Base-by-base conservation (phyloP, 1,140 invertebrate species). In the Ceratina calcarata region DNA sequence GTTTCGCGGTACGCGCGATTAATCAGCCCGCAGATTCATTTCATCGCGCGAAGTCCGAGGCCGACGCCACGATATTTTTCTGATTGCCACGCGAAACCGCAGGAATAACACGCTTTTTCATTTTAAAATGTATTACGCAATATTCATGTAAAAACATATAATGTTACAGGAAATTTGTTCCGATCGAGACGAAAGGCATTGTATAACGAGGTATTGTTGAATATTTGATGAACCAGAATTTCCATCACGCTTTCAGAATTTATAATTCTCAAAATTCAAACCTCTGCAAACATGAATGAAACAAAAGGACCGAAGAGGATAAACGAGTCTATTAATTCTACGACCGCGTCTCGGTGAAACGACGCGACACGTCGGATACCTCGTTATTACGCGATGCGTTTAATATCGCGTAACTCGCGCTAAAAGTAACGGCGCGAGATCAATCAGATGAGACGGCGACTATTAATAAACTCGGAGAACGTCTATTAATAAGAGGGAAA, bases 401-500 rank as follows among this genome's bases (percentile, higher is more conserved):
- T 62, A 62, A 62, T 15, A 32, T 64, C 22, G 24, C 51, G 57
- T 71, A 45, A 71, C 15, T 10, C 69, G 32, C 69, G 55, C 15
- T 61, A 49, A 72, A 72, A 64, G 70, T 72, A 72, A 78, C 69
- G 37, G 10, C 32, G 10, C 60, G 22, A 45, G 76, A 78, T 72
- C 76, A 16, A 72, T 78, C 68, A 78, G 27, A 24, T 20, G 12
- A 2, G 76, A 78, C 69, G 27, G 3, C 12, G 49, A 3, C 27
- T 78, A 78, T 78, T 72, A 78, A 78, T 78, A 78, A 64, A 49
- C 76, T 18, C 22, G 60, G 68, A 72, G 68, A 37, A 62, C 45
- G 60, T 55, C 69, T 72, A 78, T 78, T 78, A 78, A 78, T 78
- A 78, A 64, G 37, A 32, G 62, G 62, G 55, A 69, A 78, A 72